Base-by-base conservation (phyloP, 2,113 vertebrate species). In the Cyanoramphus novaezelandiae region DNA sequence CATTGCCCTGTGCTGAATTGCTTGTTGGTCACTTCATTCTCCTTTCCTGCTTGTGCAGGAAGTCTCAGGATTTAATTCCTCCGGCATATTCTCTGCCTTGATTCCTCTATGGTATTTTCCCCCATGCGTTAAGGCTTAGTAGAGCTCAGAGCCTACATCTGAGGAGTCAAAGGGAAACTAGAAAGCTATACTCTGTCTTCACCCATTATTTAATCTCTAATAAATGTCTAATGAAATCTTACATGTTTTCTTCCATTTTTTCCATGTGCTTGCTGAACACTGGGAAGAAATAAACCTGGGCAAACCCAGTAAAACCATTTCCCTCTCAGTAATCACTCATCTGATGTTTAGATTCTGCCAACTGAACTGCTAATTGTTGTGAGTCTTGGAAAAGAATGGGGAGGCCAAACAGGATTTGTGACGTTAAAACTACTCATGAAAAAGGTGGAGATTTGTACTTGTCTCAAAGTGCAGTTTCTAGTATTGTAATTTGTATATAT, bases 21-120 rank as follows among this genome's bases (percentile, higher is more conserved):
- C 5, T 6, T 0, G 4, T 2, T 1, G 9, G 6, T 10, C 13
- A 7, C 17, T 7, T 27, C 29, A 1, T 3, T 2, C n/a, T 5
- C 23, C 29, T 1, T 3, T 2, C 37, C 24, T 10, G 20, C 6
- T 11, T 44, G 12, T 3, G 12, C 39, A 3, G 39, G 7, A 33
- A 17, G 11, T 1, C 1, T 7, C 29, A 2, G 39, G 15, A 37
- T 77, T 53, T 14, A 3, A 4, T 17, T 23, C 27, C 17, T 27
- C 15, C 2, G 0, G 2, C 2, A 9, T 2, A 0, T 27, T 44
- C 23, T 10, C 4, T 35, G 17, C n/a, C 72, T 57, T 14, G 3
- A 4, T 13, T 25, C 23, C 11, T 29, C 27, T 2, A 0, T 3
- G 2, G 10, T 1, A 0, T 29, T 49, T 41, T 11, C 6, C 33